Percentiles rank a stretch among this genome's conserved stretches.
phyloP scores from a whole-genome alignment of 2,888 invertebrate genomes.

The Dryococelus australis region DNA sequence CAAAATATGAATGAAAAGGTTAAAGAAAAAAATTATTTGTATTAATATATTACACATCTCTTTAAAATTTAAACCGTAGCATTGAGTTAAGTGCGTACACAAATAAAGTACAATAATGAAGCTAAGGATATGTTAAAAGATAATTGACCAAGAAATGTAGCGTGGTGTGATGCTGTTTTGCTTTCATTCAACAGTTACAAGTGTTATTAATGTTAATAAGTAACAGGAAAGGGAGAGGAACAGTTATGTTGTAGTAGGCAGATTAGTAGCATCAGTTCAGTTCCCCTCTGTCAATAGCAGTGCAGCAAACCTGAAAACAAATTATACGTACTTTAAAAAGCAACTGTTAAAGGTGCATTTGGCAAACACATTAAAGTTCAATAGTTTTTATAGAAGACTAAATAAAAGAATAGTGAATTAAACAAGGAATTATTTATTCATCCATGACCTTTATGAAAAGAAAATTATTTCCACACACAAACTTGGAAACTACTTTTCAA shows the following conservation, averaged over 20 bases:
- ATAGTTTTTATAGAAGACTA: neutral
- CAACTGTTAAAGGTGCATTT: neutral
- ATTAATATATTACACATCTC: too few species aligned
- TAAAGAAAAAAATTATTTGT: too few species aligned
- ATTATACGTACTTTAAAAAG: neutral
- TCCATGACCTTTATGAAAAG: too few species aligned
- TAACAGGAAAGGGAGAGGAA: neutral
- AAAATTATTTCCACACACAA: too few species aligned
- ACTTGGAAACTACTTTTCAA: too few species aligned
- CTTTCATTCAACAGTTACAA: neutral
- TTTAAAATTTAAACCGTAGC: too few species aligned
- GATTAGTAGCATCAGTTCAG: neutral
- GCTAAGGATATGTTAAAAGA: neutral
- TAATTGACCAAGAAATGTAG: neutral
- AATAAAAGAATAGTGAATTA: neutral
- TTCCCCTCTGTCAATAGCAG: neutral
- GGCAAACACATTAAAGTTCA: neutral
- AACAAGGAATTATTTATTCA: too few species aligned
- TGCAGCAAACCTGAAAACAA: neutral
- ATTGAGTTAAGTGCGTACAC: too few species aligned
- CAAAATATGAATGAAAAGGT: too few species aligned
- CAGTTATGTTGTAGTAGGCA: neutral
- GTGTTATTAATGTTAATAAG: neutral
- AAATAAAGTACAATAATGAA: neutral
- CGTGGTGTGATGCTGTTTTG: conserved; percentile 11